A percentile compares a stretch with the other conserved stretches of the same genome.
phyloP scores from a whole-genome alignment of 2,888 invertebrate genomes.

The Patella ulyssiponensis region DNA sequence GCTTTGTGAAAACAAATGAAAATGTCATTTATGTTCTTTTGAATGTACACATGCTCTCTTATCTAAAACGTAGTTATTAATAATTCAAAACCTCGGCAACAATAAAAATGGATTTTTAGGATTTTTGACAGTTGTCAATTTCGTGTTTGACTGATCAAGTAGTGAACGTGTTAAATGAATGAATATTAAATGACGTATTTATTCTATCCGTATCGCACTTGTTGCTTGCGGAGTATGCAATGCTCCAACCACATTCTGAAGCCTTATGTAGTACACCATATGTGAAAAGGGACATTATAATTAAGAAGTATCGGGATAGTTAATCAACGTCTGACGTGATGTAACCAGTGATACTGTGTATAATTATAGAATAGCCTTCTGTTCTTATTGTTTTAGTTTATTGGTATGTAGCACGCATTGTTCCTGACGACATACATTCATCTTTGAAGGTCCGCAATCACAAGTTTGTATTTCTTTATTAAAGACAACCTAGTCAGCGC shows the following conservation, averaged over 20 bases:
- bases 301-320: not conserved
- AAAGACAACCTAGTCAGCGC: no score
- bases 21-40: no score
- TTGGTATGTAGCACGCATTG: not conserved
- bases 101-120: conserved; percentile 7
- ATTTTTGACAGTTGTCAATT: conserved; percentile 12
- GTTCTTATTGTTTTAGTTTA: not conserved
- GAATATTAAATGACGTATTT: conserved; percentile 6
- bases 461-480: no score
- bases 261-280: not conserved
- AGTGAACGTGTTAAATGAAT: not conserved
- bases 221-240: no score
- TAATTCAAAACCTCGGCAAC: not conserved
- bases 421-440: no score
- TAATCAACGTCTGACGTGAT: conserved; percentile 5
- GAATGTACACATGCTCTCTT: no score
- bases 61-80: not conserved
- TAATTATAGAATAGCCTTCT: not conserved
- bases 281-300: not conserved
- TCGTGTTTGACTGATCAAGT: conserved; percentile 8
- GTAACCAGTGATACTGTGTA: not conserved
- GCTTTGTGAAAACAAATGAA: no score
- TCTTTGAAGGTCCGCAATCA: no score
- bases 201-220: no score
- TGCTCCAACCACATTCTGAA: no score